A percentile compares a stretch with the other conserved stretches of the same genome.
These are phyloP conservation scores for Marmota flaviventris DNA, from an alignment of 2,113 vertebrate species.

Conservation along the genomic window DNA sequence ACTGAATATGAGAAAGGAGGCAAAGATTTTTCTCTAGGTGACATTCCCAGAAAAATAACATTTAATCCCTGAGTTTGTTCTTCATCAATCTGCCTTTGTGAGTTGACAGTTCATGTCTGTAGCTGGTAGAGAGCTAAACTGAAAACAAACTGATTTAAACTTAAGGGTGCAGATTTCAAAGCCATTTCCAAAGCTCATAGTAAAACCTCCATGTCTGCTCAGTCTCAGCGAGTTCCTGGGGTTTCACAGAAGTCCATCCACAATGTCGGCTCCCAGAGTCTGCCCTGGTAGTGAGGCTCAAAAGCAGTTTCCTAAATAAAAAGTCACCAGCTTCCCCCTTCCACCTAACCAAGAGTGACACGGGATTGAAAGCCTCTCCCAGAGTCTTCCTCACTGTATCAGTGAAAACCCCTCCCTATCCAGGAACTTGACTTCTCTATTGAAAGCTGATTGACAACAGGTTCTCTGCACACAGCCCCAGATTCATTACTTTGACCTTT, in stretches of 20 bases:
- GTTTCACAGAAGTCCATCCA: background rate
- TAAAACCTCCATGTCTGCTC: background rate
- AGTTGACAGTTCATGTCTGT: background rate
- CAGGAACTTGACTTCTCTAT: background rate
- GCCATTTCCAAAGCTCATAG: constrained; percentile 1
- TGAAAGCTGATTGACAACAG: background rate
- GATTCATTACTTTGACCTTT: background rate
- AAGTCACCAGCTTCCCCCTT: background rate
- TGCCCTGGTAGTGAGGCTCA: background rate
- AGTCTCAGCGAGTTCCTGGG: background rate
- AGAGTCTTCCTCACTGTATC: background rate
- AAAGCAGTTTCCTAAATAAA: background rate
- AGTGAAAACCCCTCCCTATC: background rate
- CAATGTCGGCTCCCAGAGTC: background rate
- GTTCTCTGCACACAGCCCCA: background rate
- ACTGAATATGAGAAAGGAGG: constrained; percentile 35
- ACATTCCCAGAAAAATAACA: constrained; percentile 67
- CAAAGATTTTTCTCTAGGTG: constrained; percentile 46
- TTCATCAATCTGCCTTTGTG: constrained; percentile 47
- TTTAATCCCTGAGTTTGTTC: constrained; percentile 41
- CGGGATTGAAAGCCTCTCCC: background rate
- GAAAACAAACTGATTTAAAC: constrained; percentile 54
- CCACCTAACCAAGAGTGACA: background rate
- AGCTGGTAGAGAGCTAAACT: constrained; percentile 27
- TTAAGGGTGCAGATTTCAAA: background rate